Evolutionary conservation across 2,797 vertebrate genomes (phyloP), one percentile per base, ranked within the genome.

Genomic region (Tolypeutes matacus): DNA sequence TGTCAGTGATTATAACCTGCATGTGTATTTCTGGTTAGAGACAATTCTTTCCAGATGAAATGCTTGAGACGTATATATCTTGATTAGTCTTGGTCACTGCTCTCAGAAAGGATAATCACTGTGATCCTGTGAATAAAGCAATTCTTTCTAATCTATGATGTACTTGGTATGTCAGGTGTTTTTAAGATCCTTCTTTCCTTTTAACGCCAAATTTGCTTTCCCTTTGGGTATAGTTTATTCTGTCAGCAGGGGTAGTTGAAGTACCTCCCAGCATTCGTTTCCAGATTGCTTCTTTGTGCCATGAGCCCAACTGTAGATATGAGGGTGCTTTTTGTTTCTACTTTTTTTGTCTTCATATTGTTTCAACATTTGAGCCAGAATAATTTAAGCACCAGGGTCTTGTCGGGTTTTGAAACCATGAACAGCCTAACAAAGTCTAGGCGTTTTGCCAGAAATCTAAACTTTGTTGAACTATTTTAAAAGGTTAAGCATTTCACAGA

Each of bases 401-500:
- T 96, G 89, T 81, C 73, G 83, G 95, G 62, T 86, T 98, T 96
- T 95, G 85, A 96, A 98, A 96, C 77, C 83, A n/a, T 23, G 51
- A 98, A 88, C 62, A 96, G 97, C 91, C 95, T 98, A 97, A 98
- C 76, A 97, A 97, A 98, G 96, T 98, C 98, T 84, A 98, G 99
- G 99, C 98, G 73, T 93, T 31, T 97, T 97, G 99, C 99, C 99
- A 99, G 98, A 97, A 94, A 97, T 77, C 96, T 96, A 98, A 98
- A 97, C 97, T 97, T 96, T 89, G 95, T 95, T 99, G 99, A 99
- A 99, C 98, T 96, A 87, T 97, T 93, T 93, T 82, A 27, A 98
- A 97, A 98, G 99, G 99, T 99, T 99, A 99, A 98, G 97, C 97
- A 98, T 98, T 99, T 99, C 99, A 99, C 99, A 99, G 98, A 99